Conservation (phyloP, 2,888 invertebrate genomes). For the Seira musarum region DNA sequence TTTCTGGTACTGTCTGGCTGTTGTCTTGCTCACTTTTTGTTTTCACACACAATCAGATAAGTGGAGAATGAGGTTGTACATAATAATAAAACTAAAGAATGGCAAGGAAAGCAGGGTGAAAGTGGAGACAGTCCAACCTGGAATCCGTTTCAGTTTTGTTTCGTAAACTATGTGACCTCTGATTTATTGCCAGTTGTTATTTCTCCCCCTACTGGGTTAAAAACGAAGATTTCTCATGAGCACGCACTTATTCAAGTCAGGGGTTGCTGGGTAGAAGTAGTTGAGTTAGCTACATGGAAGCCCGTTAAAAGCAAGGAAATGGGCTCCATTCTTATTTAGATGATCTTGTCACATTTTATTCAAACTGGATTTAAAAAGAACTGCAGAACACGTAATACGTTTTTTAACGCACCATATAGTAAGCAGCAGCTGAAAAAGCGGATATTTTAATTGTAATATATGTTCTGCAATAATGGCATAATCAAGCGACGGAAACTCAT, state of each 20-base stretch:
- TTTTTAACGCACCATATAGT: no score
- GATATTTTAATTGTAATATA: not conserved
- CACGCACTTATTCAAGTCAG: constrained; percentile 6
- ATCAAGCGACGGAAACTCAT: constrained; percentile 14
- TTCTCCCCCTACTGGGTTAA: constrained; percentile 4
- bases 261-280: no score
- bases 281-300: not conserved
- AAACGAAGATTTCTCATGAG: constrained; percentile 8
- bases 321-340: constrained; percentile 15
- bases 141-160: not conserved
- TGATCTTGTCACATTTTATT: not conserved
- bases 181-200: constrained; percentile 12
- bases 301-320: not conserved
- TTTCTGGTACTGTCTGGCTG: not conserved
- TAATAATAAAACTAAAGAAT: no score
- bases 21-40: not conserved
- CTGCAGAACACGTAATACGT: no score
- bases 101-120: constrained; percentile 1
- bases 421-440: no score
- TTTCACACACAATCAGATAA: no score
- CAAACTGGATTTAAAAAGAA: no score
- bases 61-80: not conserved
- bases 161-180: not conserved
- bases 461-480: not conserved
- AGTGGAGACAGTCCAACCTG: constrained; percentile 11